Percentiles rank a stretch among this genome's conserved stretches.
Conservation (phyloP, 2,113 vertebrate species). For the Tragelaphus strepsiceros region DNA sequence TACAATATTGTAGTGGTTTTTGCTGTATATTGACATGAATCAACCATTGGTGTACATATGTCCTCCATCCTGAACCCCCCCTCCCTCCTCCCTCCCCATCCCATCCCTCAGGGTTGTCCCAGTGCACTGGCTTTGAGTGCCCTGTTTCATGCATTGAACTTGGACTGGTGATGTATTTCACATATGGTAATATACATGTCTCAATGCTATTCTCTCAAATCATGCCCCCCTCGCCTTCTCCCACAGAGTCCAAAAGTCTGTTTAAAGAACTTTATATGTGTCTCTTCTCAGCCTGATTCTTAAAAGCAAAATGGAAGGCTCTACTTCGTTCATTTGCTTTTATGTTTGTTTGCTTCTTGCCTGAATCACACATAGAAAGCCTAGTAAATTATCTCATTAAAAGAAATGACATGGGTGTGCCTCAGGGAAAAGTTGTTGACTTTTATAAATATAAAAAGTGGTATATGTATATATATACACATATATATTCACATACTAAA, state of each 20-base stretch:
- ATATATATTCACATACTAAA: background rate
- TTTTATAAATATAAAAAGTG: background rate
- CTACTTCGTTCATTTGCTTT: constrained; percentile 4
- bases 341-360: background rate
- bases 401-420: background rate
- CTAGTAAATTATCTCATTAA: constrained; percentile 15
- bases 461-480: background rate
- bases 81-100: fast-evolving
- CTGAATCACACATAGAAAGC: background rate
- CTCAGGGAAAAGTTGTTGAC: background rate
- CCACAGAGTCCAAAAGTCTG: background rate
- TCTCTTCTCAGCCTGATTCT: background rate
- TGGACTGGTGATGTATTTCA: background rate
- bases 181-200: background rate
- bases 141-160: background rate
- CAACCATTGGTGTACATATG: background rate
- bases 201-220: background rate
- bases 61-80: background rate
- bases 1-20: background rate
- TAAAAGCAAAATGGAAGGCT: background rate
- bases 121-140: background rate
- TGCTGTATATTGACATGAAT: background rate
- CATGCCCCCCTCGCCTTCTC: background rate
- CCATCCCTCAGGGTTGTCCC: background rate
- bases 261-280: background rate